Evolutionary conservation across 2,113 vertebrate genomes (phyloP), one percentile per base, ranked within the genome.

Genomic region (Symphodus melops): DNA sequence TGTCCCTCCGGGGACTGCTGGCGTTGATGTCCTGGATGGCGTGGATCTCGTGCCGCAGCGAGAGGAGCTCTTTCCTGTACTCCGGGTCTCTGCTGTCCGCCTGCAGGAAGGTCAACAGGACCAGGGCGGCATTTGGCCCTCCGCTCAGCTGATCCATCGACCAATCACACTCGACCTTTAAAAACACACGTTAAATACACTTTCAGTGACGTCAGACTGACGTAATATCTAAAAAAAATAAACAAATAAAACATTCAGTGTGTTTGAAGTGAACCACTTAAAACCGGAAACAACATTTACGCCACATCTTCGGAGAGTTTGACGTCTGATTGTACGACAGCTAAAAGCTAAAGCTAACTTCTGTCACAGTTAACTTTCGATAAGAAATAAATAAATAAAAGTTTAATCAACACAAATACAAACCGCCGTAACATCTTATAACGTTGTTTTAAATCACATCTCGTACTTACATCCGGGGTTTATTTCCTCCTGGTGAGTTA

Each of bases 101-200:
- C 19, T 93, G 75, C 25, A 92, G 87, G 68, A 95, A 95, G 21
- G 81, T 51, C 5, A 93, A 53, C 8, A 93, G 14, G 19, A 95
- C 59, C 55, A 89, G 63, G 8, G 86, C 51, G 1, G 65, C 20
- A 51, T 68, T 13, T 16, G 44, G 12, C 3, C 25, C 68, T 7
- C 0, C 41, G 4, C 39, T 11, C 14, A n/a, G 36, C 12, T 5
- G 8, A 16, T 84, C 89, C 92, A 93, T 92, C 36, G 53, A n/a
- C 10, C 14, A 41, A 55, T 14, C 44, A 28, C 51, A 11, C 33
- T 23, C 20, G 17, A 21, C 48, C 54, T 62, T 3, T 62, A 5
- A 3, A 36, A 1, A 19, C 4, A 41, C 2, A 2, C 10, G 11
- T 41, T 11, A 41, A 41, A 5, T 10, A 10, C 11, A 41, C 2